phyloP scores from a whole-genome alignment of 2,888 invertebrate species.

The Drosophila putrida region DNA sequence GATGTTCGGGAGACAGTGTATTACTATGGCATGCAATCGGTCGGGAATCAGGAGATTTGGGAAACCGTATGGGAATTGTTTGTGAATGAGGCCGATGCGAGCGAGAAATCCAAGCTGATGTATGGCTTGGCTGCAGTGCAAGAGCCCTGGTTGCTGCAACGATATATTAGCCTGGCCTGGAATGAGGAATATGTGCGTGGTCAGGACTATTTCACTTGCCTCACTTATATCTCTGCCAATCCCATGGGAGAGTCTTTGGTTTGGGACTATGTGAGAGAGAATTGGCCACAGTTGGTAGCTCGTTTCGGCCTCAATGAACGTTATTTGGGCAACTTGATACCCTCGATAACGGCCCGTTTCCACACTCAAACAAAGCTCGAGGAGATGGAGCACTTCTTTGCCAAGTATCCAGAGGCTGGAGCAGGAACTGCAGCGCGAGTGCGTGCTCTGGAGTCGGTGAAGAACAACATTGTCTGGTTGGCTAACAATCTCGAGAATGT shows the following conservation, averaged over 20 bases:
- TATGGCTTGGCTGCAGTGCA: conserved; percentile 90
- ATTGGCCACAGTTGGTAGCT: conserved; percentile 91
- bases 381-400: conserved; percentile 93
- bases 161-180: conserved; percentile 91
- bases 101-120: conserved; percentile 91
- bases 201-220: conserved; percentile 93
- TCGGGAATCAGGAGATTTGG: conserved; percentile 89
- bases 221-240: conserved; percentile 90
- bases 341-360: conserved; percentile 90
- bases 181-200: conserved; percentile 91
- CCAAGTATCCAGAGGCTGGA: conserved; percentile 93
- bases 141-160: conserved; percentile 87
- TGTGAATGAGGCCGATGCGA: conserved; percentile 90
- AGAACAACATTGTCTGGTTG: conserved; percentile 94
- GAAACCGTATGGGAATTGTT: conserved; percentile 91
- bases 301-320: conserved; percentile 94
- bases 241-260: conserved; percentile 91
- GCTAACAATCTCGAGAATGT: conserved; percentile 87
- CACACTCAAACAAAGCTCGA: conserved; percentile 89
- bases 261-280: conserved; percentile 93
- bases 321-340: conserved; percentile 91
- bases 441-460: conserved; percentile 91
- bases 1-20: conserved; percentile 89
- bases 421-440: conserved; percentile 91
- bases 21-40: conserved; percentile 89